Conservation (phyloP, 2,888 invertebrate species). For the Drepana falcataria region DNA sequence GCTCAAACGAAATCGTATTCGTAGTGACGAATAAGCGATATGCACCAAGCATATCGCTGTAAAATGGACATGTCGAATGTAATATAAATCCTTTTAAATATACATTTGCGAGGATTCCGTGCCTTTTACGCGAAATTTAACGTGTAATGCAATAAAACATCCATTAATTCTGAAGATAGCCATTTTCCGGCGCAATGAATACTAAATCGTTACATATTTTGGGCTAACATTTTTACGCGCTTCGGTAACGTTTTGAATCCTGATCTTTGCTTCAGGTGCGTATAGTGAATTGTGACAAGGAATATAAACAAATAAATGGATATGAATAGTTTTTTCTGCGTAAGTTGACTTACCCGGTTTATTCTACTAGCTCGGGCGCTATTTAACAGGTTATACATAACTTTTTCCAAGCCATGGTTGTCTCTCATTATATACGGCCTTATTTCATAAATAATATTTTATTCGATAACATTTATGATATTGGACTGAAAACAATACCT, state of each 20-base stretch:
- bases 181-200: constrained; percentile 66
- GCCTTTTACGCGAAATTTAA: constrained; percentile 69
- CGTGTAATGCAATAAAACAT: constrained; percentile 70
- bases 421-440: too few species aligned
- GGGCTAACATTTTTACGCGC: constrained; percentile 39
- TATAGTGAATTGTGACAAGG: constrained; percentile 1
- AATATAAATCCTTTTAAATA: constrained; percentile 32
- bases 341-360: too few species aligned
- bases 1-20: constrained; percentile 23
- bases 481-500: too few species aligned
- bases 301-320: neutral
- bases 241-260: constrained; percentile 39
- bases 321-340: too few species aligned
- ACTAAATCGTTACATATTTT: constrained; percentile 49
- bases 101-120: constrained; percentile 48
- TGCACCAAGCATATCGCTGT: constrained; percentile 2
- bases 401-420: too few species aligned
- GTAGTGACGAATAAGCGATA: constrained; percentile 1
- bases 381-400: too few species aligned
- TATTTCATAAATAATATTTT: too few species aligned
- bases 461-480: too few species aligned
- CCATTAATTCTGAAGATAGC: constrained; percentile 73
- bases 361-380: too few species aligned
- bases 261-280: constrained; percentile 15
- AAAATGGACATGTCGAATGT: constrained; percentile 31